Conservation (phyloP, 2,113 vertebrate genomes). For the Platichthys flesus region DNA sequence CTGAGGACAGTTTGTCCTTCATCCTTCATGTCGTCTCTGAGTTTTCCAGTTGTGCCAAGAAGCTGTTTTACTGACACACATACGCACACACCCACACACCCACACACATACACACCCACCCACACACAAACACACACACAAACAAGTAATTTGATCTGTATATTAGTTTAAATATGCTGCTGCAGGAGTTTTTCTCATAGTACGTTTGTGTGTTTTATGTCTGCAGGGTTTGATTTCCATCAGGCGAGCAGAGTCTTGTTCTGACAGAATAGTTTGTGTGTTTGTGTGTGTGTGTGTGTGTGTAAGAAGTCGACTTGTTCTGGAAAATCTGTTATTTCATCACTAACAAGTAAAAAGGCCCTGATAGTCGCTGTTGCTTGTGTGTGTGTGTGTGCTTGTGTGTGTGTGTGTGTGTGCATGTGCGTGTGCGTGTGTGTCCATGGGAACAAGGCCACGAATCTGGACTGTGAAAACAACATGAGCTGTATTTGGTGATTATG, state of each 20-base stretch:
- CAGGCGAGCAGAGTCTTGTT: neutral
- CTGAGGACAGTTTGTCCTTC: too few relatives aligned
- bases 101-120: too few relatives aligned
- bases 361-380: neutral
- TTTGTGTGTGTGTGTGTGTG: constrained; percentile 21
- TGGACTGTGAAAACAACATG: neutral
- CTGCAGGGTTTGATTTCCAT: neutral
- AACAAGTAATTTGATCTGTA: too few relatives aligned
- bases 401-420: neutral
- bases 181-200: too few relatives aligned
- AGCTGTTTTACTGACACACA: too few relatives aligned
- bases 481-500: constrained; percentile 1
- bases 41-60: too few relatives aligned
- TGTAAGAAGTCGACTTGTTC: neutral
- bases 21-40: too few relatives aligned
- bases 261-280: neutral
- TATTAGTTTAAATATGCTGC: too few relatives aligned
- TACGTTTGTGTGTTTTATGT: neutral
- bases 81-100: too few relatives aligned
- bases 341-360: too few relatives aligned
- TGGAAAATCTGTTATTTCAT: too few relatives aligned
- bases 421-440: neutral
- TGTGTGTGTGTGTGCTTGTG: neutral
- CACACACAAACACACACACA: too few relatives aligned
- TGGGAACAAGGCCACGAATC: constrained; percentile 2